Conservation (phyloP, 2,888 invertebrate genomes). For the Tachina lurida region DNA sequence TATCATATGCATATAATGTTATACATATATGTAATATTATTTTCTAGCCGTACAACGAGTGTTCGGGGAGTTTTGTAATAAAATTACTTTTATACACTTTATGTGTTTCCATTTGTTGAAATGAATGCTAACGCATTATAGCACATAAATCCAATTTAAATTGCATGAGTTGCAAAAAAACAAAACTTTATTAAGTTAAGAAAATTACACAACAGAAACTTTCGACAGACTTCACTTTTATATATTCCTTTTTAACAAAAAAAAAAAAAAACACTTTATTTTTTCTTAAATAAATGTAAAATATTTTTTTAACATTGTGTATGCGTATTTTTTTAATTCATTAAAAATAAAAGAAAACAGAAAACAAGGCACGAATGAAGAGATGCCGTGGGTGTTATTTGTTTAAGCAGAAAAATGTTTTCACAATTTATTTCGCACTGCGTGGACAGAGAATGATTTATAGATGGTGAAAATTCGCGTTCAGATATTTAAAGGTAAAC, state of each 20-base stretch:
- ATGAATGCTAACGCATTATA: conserved; percentile 47
- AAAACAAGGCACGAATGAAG: conserved; percentile 7
- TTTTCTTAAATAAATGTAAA: conserved; percentile 45
- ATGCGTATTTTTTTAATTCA: conserved; percentile 21
- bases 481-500: neutral
- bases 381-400: conserved; percentile 32
- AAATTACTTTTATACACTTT: conserved; percentile 21
- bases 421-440: neutral
- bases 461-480: neutral
- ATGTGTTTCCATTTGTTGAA: neutral
- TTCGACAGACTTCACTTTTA: conserved; percentile 16
- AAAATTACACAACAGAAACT: conserved; percentile 27
- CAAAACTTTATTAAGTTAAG: conserved; percentile 13
- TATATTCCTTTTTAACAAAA: neutral
- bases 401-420: conserved; percentile 12
- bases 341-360: conserved; percentile 5
- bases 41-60: neutral
- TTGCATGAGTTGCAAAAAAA: conserved; percentile 63
- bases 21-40: no score
- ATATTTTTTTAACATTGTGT: conserved; percentile 21
- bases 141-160: conserved; percentile 64
- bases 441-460: conserved; percentile 31
- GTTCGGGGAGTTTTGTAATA: neutral
- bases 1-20: no score
- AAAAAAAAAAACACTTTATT: neutral